Percentiles rank a stretch among this genome's conserved stretches.
These are phyloP conservation scores for Hiodon tergisus DNA, from an alignment of 2,113 vertebrate species.

Conservation along the genomic window DNA sequence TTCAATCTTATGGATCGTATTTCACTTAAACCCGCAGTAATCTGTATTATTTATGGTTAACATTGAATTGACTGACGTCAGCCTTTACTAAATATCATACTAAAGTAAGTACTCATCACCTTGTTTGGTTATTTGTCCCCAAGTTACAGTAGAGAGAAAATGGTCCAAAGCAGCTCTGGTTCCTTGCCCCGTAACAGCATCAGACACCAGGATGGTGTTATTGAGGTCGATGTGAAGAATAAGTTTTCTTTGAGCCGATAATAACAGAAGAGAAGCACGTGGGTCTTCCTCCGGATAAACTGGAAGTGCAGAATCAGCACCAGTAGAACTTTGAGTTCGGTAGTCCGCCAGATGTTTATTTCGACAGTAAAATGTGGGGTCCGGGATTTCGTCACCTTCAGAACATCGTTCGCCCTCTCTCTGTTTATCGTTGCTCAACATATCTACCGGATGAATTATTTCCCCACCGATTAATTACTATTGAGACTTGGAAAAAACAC, in stretches of 20 bases:
- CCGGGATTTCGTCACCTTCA: neutral
- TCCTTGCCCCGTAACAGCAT: constrained; percentile 65
- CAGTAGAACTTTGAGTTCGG: neutral
- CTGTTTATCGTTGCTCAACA: constrained; percentile 5
- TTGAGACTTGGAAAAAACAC: no score
- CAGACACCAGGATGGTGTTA: constrained; percentile 76
- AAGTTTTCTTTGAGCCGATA: constrained; percentile 50
- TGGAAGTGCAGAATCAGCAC: neutral
- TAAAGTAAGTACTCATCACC: constrained; percentile 39
- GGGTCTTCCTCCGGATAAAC: neutral
- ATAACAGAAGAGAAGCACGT: constrained; percentile 3
- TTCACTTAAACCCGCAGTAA: no score
- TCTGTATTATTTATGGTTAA: no score
- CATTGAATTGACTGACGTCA: no score
- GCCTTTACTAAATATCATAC: no score
- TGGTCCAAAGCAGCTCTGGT: constrained; percentile 67
- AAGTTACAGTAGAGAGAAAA: constrained; percentile 72
- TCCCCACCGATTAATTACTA: no score
- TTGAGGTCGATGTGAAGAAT: constrained; percentile 79
- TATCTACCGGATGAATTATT: neutral
- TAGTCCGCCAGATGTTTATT: neutral
- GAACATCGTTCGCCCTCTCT: neutral
- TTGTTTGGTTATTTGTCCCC: constrained; percentile 58
- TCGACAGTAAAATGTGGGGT: neutral
- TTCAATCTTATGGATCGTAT: no score